A percentile compares a stretch with the other conserved stretches of the same genome.
Evolutionary conservation across 2,888 invertebrate species (phyloP).

Genomic region (Tholera decimalis): DNA sequence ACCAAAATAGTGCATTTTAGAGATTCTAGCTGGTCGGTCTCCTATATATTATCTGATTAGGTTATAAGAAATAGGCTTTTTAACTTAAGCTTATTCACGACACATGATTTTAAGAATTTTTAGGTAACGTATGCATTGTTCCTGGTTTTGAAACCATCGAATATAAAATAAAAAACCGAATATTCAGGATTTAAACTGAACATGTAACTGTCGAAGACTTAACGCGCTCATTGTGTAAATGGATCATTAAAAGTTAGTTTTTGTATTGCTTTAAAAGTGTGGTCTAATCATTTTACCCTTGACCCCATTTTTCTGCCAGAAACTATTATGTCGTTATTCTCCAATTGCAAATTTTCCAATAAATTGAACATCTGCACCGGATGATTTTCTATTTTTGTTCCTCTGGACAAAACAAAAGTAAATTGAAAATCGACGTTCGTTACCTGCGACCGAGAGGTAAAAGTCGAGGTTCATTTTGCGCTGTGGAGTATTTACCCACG

Average conservation of each 20-base stretch:
- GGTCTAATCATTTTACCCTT: conserved; percentile 16
- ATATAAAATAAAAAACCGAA: background rate
- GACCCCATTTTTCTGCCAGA: conserved; percentile 4
- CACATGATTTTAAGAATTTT: conserved; percentile 1
- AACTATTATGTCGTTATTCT: conserved; percentile 15
- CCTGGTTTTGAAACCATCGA: conserved; percentile 4
- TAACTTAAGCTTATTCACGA: background rate
- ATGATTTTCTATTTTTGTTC: conserved; percentile 46
- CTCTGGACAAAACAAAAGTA: conserved; percentile 40
- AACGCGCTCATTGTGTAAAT: conserved; percentile 12
- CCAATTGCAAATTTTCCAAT: conserved; percentile 22
- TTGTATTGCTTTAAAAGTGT: too few relatives aligned
- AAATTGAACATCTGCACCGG: conserved; percentile 35
- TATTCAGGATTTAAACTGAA: conserved; percentile 4
- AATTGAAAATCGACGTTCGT: conserved; percentile 52
- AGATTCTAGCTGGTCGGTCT: too few relatives aligned
- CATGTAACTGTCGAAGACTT: conserved; percentile 11
- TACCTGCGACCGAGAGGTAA: conserved; percentile 33
- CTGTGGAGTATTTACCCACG: conserved; percentile 12
- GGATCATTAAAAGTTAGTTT: conserved; percentile 17
- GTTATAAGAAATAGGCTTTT: background rate
- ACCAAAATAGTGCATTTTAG: too few relatives aligned
- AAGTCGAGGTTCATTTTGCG: conserved; percentile 29
- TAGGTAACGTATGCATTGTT: conserved; percentile 12
- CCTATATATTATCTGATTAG: too few relatives aligned